A percentile compares a stretch with the other conserved stretches of the same genome.
Conservation (phyloP, 2,888 invertebrate species). For the Ligdia adustata region DNA sequence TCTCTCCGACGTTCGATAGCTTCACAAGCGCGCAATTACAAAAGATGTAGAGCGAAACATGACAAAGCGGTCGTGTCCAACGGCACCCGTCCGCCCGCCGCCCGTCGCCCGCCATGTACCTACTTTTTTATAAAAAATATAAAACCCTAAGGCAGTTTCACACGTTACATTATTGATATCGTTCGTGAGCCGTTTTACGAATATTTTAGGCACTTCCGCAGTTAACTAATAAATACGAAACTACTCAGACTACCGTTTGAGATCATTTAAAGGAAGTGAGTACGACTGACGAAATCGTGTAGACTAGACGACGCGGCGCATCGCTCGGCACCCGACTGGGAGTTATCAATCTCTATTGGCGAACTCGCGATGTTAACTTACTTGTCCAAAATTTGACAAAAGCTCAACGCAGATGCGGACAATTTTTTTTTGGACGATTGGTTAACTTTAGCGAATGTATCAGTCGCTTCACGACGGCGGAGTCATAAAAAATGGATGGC, state of each 20-base stretch:
- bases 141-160: conserved; percentile 77
- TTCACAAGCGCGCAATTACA: too few relatives aligned
- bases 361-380: too few relatives aligned
- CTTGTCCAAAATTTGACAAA: too few relatives aligned
- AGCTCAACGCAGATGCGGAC: too few relatives aligned
- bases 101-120: conserved; percentile 57
- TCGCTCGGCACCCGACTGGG: conserved; percentile 29
- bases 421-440: too few relatives aligned
- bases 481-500: too few relatives aligned
- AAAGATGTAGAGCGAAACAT: too few relatives aligned
- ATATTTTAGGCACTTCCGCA: conserved; percentile 72
- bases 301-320: conserved; percentile 47
- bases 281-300: conserved; percentile 46
- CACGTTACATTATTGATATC: conserved; percentile 65
- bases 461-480: too few relatives aligned
- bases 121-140: conserved; percentile 73
- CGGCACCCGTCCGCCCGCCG: conserved; percentile 28
- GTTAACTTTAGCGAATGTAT: too few relatives aligned
- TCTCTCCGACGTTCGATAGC: too few relatives aligned
- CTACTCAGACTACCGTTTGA: conserved; percentile 48
- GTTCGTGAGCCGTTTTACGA: conserved; percentile 57
- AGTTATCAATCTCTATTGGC: too few relatives aligned
- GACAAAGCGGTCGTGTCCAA: too few relatives aligned
- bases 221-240: conserved; percentile 56
- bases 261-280: conserved; percentile 59